These are phyloP conservation scores for Pimpla rufipes DNA, from an alignment of 2,888 invertebrate species.

Conservation along the genomic window DNA sequence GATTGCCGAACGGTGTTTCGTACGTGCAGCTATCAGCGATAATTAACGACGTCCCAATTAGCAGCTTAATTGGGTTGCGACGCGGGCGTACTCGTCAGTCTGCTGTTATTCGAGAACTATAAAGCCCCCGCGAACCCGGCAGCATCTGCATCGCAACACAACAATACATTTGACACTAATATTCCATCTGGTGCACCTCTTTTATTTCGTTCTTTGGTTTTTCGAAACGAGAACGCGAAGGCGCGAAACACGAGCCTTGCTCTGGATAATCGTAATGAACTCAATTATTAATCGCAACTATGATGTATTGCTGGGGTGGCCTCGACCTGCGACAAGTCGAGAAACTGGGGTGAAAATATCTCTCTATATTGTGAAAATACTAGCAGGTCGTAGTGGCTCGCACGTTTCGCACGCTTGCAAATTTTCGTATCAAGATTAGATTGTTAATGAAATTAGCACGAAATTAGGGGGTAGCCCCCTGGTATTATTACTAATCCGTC, in stretches of 20 bases:
- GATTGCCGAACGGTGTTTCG: slow-evolving; percentile 2
- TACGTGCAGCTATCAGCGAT: slow-evolving; percentile 23
- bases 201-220: slow-evolving; percentile 42
- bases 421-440: no score
- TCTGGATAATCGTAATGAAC: slow-evolving; percentile 31
- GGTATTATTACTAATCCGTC: slow-evolving; percentile 51
- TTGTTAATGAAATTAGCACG: no score
- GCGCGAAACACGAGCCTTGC: slow-evolving; percentile 2
- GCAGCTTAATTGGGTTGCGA: slow-evolving; percentile 56
- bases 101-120: slow-evolving; percentile 26
- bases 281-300: slow-evolving; percentile 50
- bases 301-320: slow-evolving; percentile 47
- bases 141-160: slow-evolving; percentile 11
- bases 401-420: no score
- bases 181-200: slow-evolving; percentile 15
- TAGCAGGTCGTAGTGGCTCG: no score
- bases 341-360: slow-evolving; percentile 20
- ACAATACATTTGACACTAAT: slow-evolving; percentile 35
- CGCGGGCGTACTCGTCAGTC: neutral
- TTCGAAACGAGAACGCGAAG: slow-evolving; percentile 34
- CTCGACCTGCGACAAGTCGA: slow-evolving; percentile 27
- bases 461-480: no score
- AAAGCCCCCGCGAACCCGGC: neutral
- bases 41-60: slow-evolving; percentile 65
- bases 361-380: neutral